These are phyloP conservation scores for Sebastes diaconus DNA, from an alignment of 2,797 vertebrate species.

Conservation along the genomic window DNA sequence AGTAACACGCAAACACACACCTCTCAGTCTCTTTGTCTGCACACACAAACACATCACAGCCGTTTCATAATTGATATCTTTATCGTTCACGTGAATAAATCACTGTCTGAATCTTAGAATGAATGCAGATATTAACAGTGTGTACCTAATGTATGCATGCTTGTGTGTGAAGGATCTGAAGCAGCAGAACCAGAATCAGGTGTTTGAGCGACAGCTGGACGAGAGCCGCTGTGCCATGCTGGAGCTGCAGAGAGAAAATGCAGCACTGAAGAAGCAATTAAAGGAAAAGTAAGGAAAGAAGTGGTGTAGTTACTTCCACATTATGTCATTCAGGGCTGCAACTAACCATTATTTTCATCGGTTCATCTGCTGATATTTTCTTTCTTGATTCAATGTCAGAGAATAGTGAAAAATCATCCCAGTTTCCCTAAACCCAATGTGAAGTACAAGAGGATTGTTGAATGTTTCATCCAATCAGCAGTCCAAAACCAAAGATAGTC, in stretches of 20 bases:
- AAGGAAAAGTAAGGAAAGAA: conserved; percentile 67
- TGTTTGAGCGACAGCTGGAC: conserved; percentile 83
- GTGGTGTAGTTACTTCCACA: background rate
- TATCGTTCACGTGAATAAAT: conserved; percentile 6
- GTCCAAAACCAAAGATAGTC: background rate
- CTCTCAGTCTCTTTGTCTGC: background rate
- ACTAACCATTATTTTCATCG: background rate
- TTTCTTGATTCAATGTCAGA: background rate
- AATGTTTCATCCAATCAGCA: background rate
- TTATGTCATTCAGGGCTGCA: background rate
- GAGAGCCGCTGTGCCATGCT: conserved; percentile 83
- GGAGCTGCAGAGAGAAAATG: conserved; percentile 87
- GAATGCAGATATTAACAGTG: background rate
- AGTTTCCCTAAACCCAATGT: background rate
- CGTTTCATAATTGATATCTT: background rate
- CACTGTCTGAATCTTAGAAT: background rate
- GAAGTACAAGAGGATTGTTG: background rate
- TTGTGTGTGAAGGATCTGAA: conserved; percentile 77
- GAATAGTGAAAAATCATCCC: background rate
- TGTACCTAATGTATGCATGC: conserved; percentile 4
- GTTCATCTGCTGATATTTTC: background rate
- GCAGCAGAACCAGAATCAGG: conserved; percentile 85
- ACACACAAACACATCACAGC: conserved; percentile 7
- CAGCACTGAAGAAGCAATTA: conserved; percentile 83
- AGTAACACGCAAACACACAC: background rate